Evolutionary conservation across 2,113 vertebrate species (phyloP).

Genomic region (Apteryx owenii): DNA sequence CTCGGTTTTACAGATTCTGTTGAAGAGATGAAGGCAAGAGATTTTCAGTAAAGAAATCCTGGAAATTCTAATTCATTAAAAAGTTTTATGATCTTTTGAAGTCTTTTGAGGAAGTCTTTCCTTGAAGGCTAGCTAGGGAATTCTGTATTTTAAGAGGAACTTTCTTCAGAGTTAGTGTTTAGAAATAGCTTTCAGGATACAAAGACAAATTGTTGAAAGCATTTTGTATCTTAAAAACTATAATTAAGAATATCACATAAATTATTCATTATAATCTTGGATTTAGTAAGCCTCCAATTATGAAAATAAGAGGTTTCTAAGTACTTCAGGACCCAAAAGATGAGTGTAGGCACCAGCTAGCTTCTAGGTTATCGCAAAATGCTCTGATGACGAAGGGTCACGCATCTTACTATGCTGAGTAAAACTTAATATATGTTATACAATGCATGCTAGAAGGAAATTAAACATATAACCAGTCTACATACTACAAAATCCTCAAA

Average conservation of each 20-base stretch:
- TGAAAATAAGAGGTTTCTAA: neutral
- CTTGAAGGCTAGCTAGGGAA: neutral
- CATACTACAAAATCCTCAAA: neutral
- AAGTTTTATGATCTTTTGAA: neutral
- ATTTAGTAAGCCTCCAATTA: neutral
- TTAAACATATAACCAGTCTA: neutral
- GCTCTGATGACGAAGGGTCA: neutral
- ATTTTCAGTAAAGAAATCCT: neutral
- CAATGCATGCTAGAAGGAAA: neutral
- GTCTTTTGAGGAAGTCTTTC: neutral
- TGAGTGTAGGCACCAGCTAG: neutral
- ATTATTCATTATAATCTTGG: neutral
- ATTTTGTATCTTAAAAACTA: neutral
- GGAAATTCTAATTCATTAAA: neutral
- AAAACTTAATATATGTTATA: neutral
- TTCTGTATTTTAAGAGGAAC: neutral
- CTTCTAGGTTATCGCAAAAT: neutral
- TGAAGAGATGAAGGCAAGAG: neutral
- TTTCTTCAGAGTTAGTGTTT: neutral
- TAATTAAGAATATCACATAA: neutral
- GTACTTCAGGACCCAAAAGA: neutral
- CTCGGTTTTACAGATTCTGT: neutral
- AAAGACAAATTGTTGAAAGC: neutral
- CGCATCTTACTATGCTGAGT: rapidly evolving
- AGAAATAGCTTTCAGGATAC: neutral